Percentiles rank a stretch among this genome's conserved stretches.
Conservation (phyloP, 2,888 invertebrate species). For the Lasioglossum zephyrum region DNA sequence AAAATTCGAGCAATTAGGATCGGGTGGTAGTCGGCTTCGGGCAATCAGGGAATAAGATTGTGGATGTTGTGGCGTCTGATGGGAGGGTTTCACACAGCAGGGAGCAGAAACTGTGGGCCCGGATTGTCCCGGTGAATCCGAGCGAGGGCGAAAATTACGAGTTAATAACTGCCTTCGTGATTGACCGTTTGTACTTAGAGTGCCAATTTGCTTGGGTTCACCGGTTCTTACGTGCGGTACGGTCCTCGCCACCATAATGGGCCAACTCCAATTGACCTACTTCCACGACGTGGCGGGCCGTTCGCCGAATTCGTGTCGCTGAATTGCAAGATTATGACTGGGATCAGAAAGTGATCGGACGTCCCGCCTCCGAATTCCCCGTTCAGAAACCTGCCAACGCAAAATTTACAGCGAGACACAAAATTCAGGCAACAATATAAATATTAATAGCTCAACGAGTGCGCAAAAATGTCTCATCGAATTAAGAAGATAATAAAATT, state of each 20-base stretch:
- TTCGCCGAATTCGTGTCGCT: constrained; percentile 15
- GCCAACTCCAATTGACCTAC: constrained; percentile 33
- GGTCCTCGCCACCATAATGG: constrained; percentile 21
- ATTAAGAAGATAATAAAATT: too few species aligned
- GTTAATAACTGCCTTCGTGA: constrained; percentile 50
- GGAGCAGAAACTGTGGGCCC: not conserved
- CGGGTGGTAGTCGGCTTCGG: not conserved
- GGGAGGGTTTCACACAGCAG: not conserved
- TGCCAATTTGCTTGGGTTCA: constrained; percentile 43
- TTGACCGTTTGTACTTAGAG: constrained; percentile 50
- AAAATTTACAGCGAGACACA: too few species aligned
- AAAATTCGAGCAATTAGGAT: constrained; percentile 12
- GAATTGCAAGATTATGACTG: constrained; percentile 14
- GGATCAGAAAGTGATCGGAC: constrained; percentile 29
- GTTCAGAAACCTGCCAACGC: not conserved
- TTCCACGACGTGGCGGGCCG: not conserved
- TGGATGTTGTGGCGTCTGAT: constrained; percentile 13
- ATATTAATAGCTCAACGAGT: too few species aligned
- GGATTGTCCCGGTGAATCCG: constrained; percentile 29
- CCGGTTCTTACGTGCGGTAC: constrained; percentile 35
- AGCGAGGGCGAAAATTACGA: constrained; percentile 40
- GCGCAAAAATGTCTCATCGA: too few species aligned
- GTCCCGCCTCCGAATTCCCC: not conserved
- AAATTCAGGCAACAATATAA: too few species aligned
- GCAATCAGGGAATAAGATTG: constrained; percentile 12